phyloP scores from a whole-genome alignment of 2,888 invertebrate species.

The Metacarcinus magister region DNA sequence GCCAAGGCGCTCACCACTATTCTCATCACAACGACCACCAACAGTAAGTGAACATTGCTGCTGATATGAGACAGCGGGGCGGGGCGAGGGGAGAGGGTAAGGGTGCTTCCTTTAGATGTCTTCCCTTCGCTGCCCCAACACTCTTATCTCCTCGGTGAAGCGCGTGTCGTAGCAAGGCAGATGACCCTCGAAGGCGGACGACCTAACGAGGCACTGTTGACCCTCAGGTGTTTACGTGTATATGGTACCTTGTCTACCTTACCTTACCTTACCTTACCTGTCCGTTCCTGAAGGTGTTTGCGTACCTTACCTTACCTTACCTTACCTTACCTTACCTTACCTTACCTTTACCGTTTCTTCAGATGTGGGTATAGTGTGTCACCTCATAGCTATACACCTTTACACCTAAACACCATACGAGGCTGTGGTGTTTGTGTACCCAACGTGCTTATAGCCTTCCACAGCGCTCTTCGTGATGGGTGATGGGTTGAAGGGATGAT shows the following conservation, averaged over 20 bases:
- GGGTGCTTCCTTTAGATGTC: not conserved
- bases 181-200: not conserved
- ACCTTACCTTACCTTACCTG: not conserved
- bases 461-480: too few relatives aligned
- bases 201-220: not conserved
- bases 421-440: too few relatives aligned
- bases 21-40: conserved; percentile 34
- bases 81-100: not conserved
- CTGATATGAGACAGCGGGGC: not conserved
- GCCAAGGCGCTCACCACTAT: not conserved
- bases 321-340: too few relatives aligned
- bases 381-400: not conserved
- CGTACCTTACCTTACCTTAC: not conserved
- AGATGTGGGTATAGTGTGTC: not conserved
- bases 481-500: too few relatives aligned
- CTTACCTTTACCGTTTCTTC: not conserved
- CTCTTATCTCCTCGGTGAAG: not conserved
- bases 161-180: not conserved
- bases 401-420: not conserved
- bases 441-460: too few relatives aligned
- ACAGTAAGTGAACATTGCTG: not conserved
- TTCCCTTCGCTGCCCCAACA: not conserved
- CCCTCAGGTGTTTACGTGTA: not conserved
- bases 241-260: not conserved
- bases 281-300: not conserved